Percentiles rank a stretch among this genome's conserved stretches.
These are phyloP conservation scores for Penaeus japonicus DNA, from an alignment of 1,140 invertebrate genomes.

Conservation along the genomic window DNA sequence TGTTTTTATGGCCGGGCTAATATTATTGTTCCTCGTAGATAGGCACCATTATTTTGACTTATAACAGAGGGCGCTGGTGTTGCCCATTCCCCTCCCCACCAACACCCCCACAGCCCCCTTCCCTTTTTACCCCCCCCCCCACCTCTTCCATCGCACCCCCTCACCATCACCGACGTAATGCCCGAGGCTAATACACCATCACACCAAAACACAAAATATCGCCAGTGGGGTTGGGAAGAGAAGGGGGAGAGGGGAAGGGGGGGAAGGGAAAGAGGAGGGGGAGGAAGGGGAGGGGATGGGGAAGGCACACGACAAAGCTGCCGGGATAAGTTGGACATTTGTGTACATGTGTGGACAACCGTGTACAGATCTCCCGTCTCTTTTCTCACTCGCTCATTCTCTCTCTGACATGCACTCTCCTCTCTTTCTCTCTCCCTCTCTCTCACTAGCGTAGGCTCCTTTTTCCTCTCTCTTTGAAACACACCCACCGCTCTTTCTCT, in stretches of 20 bases:
- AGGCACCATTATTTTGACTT: constrained; percentile 52
- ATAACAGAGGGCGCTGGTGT: constrained; percentile 34
- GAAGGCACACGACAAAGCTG: neutral
- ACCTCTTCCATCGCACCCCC: neutral
- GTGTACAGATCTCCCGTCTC: neutral
- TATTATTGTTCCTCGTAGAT: constrained; percentile 55
- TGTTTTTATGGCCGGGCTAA: constrained; percentile 53
- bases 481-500: neutral
- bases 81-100: neutral
- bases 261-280: too few species aligned
- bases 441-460: neutral
- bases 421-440: neutral
- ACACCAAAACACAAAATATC: constrained; percentile 27
- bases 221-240: neutral
- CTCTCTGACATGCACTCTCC: neutral
- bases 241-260: too few species aligned
- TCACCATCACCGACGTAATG: constrained; percentile 10
- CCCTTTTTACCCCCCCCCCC: neutral
- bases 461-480: neutral
- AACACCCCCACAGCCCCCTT: neutral
- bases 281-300: neutral
- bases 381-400: neutral
- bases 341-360: constrained; percentile 24
- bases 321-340: constrained; percentile 21
- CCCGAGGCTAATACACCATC: constrained; percentile 42